phyloP scores from a whole-genome alignment of 2,888 invertebrate species.

The Cinara cedri region DNA sequence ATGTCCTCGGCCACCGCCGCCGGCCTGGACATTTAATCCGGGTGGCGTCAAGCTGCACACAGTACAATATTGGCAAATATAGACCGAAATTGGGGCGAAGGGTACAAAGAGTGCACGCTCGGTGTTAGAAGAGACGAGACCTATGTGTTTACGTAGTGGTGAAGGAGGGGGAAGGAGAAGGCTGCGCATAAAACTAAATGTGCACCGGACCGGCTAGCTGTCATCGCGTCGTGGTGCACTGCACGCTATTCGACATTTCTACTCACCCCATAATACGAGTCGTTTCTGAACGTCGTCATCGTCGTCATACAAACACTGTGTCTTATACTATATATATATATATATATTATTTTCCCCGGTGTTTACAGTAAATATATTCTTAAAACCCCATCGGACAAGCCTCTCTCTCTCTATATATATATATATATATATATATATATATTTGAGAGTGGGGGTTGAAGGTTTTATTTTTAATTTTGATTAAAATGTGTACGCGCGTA shows the following conservation, averaged over 20 bases:
- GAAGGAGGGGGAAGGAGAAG: no score
- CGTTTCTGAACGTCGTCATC: background rate
- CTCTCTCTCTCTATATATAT: no score
- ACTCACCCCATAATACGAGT: background rate
- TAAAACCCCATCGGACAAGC: background rate
- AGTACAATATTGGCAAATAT: background rate
- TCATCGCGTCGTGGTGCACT: conserved; percentile 24
- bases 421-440: background rate
- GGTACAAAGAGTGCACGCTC: no score
- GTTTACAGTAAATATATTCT: conserved; percentile 29
- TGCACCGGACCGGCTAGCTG: conserved; percentile 38
- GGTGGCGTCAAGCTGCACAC: background rate
- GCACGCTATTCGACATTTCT: conserved; percentile 1
- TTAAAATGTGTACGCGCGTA: background rate
- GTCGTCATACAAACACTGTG: conserved; percentile 12
- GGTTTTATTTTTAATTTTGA: conserved; percentile 51
- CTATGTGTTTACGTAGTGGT: background rate
- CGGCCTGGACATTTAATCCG: conserved; percentile 34
- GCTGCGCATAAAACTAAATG: conserved; percentile 18
- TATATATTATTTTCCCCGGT: conserved; percentile 12
- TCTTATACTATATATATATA: background rate
- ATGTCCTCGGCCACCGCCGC: background rate
- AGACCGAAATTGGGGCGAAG: no score
- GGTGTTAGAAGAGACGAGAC: no score
- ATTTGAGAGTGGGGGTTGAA: background rate